A percentile compares a stretch with the other conserved stretches of the same genome.
These are phyloP conservation scores for Drosophila quadrilineata DNA, from an alignment of 1,140 invertebrate species.

Conservation along the genomic window DNA sequence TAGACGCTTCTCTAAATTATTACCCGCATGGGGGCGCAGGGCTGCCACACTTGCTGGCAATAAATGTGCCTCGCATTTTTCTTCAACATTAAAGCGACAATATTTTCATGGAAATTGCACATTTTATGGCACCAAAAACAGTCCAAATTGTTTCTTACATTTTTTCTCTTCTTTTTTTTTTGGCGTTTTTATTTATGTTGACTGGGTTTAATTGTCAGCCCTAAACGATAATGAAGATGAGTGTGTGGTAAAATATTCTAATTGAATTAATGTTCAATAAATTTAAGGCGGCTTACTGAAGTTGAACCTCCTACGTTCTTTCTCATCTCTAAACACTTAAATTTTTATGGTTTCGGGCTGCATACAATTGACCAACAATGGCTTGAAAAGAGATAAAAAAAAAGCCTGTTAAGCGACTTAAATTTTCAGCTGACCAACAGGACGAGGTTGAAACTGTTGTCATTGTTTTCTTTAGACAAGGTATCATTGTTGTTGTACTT, in stretches of 20 bases:
- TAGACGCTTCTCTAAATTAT: conserved; percentile 68
- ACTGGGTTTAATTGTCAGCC: conserved; percentile 8
- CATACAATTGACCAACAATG: conserved; percentile 9
- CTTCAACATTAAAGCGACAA: conserved; percentile 61
- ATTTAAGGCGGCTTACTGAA: too few relatives aligned
- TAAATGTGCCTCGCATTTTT: conserved; percentile 66
- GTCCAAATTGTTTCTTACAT: conserved; percentile 55
- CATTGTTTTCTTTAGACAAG: conserved; percentile 24
- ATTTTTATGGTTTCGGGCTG: too few relatives aligned
- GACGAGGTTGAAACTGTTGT: conserved; percentile 29
- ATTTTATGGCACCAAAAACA: conserved; percentile 63
- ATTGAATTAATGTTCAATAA: conserved; percentile 1
- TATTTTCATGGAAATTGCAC: conserved; percentile 72
- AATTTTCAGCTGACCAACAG: conserved; percentile 37
- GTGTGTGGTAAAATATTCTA: conserved; percentile 3
- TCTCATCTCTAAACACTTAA: too few relatives aligned
- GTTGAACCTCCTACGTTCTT: too few relatives aligned
- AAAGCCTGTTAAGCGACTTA: conserved; percentile 13
- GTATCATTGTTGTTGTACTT: neutral
- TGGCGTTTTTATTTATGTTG: conserved; percentile 69
- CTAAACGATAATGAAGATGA: conserved; percentile 38
- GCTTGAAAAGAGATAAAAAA: conserved; percentile 4
- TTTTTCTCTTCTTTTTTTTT: conserved; percentile 67
- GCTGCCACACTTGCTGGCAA: conserved; percentile 14
- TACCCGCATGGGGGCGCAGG: conserved; percentile 40